phyloP scores from a whole-genome alignment of 2,888 invertebrate genomes.

The Cosmorhoe ocellata region DNA sequence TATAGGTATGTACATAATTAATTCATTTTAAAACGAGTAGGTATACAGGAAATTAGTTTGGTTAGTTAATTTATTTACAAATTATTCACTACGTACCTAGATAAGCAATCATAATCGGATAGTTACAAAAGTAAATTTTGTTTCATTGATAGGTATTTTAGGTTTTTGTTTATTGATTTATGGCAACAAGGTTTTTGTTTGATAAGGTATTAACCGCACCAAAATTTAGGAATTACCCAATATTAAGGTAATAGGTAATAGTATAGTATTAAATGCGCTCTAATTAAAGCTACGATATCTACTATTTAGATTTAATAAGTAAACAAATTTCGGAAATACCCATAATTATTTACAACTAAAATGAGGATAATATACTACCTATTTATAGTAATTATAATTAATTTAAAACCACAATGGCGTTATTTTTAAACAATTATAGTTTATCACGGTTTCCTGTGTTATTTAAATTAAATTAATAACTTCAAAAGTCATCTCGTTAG shows the following conservation, averaged over 20 bases:
- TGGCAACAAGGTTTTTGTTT: too few species aligned
- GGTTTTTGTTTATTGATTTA: too few species aligned
- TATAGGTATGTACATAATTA: too few species aligned
- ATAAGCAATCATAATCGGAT: too few species aligned
- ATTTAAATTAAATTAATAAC: constrained; percentile 19
- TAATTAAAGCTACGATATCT: constrained; percentile 3
- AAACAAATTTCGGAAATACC: constrained; percentile 33
- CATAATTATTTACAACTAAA: constrained; percentile 28
- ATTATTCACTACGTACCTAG: too few species aligned
- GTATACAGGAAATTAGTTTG: too few species aligned
- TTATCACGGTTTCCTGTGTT: constrained; percentile 42
- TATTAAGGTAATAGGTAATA: too few species aligned
- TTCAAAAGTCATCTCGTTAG: constrained; percentile 4
- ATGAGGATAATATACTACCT: constrained; percentile 37
- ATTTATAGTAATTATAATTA: constrained; percentile 29
- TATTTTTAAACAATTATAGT: constrained; percentile 38
- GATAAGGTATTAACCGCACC: neutral
- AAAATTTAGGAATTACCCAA: neutral
- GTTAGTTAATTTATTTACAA: too few species aligned
- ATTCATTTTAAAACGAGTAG: too few species aligned
- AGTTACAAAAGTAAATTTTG: too few species aligned
- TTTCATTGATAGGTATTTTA: too few species aligned
- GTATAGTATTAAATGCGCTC: neutral
- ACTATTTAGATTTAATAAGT: constrained; percentile 9
- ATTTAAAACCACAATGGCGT: constrained; percentile 33